These are phyloP conservation scores for Nomada fucata DNA, from an alignment of 2,888 invertebrate genomes.

Conservation along the genomic window DNA sequence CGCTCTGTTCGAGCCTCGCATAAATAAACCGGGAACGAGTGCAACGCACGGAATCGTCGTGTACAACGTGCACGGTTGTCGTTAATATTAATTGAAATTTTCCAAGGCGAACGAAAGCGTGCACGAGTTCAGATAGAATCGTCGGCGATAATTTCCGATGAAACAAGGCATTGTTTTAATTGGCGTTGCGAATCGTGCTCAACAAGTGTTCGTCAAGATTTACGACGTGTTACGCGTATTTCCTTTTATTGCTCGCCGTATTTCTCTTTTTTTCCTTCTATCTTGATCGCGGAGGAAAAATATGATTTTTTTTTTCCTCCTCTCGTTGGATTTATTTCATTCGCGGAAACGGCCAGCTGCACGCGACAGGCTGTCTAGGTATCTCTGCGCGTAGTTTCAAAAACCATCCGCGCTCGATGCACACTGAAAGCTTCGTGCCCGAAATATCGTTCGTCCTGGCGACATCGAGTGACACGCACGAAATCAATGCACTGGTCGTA, in stretches of 20 bases:
- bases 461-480: not conserved
- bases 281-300: not conserved
- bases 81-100: conserved; percentile 11
- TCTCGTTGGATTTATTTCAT: not conserved
- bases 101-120: not conserved
- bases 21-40: conserved; percentile 6
- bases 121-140: not conserved
- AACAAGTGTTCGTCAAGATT: conserved; percentile 36
- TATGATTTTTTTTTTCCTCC: not conserved
- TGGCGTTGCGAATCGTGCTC: not conserved
- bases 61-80: not conserved
- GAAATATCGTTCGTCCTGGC: conserved; percentile 3
- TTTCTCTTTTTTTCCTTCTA: not conserved
- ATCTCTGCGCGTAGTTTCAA: conserved; percentile 3
- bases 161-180: not conserved
- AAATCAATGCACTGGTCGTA: not conserved
- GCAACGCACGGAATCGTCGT: not conserved
- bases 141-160: not conserved
- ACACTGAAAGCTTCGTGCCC: not conserved
- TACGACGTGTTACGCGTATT: not conserved
- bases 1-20: not conserved
- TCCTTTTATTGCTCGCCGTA: not conserved
- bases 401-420: conserved; percentile 22
- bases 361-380: conserved; percentile 16
- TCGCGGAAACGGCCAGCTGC: conserved; percentile 3